Evolutionary conservation across 2,888 invertebrate genomes (phyloP).

Genomic region (Amphimallon solstitiale): DNA sequence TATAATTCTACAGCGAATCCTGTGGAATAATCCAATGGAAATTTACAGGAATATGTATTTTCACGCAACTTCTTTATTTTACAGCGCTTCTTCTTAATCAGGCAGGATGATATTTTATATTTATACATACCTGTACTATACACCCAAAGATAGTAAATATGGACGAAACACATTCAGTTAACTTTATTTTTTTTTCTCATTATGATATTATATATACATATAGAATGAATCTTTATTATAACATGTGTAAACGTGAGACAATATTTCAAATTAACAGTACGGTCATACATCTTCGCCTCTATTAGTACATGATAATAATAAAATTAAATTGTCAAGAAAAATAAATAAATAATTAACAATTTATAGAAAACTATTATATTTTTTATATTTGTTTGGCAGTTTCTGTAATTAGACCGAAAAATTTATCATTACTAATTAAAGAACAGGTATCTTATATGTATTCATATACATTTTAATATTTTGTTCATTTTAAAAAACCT

Average conservation of each 20-base stretch:
- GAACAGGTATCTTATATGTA: neutral
- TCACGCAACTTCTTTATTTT: no score
- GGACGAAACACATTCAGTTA: constrained; percentile 63
- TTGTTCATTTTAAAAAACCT: no score
- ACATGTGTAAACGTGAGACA: constrained; percentile 34
- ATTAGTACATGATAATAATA: constrained; percentile 5
- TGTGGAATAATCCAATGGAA: no score
- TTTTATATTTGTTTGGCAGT: constrained; percentile 56
- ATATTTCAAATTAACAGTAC: neutral
- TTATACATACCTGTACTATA: constrained; percentile 54
- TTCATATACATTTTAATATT: constrained; percentile 6
- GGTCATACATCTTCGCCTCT: no score
- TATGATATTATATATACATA: constrained; percentile 49
- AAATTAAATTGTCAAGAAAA: constrained; percentile 17
- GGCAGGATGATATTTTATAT: neutral
- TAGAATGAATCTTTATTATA: constrained; percentile 34
- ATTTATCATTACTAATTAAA: constrained; percentile 44
- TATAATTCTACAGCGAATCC: no score
- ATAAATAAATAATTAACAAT: constrained; percentile 21
- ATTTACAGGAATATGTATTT: no score
- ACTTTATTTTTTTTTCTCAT: constrained; percentile 46
- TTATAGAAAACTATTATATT: constrained; percentile 24
- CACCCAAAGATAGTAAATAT: constrained; percentile 59
- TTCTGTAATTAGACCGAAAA: constrained; percentile 60
- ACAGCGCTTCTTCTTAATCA: no score